These are phyloP conservation scores for Cephus spinipes DNA, from an alignment of 2,888 invertebrate genomes.

Conservation along the genomic window DNA sequence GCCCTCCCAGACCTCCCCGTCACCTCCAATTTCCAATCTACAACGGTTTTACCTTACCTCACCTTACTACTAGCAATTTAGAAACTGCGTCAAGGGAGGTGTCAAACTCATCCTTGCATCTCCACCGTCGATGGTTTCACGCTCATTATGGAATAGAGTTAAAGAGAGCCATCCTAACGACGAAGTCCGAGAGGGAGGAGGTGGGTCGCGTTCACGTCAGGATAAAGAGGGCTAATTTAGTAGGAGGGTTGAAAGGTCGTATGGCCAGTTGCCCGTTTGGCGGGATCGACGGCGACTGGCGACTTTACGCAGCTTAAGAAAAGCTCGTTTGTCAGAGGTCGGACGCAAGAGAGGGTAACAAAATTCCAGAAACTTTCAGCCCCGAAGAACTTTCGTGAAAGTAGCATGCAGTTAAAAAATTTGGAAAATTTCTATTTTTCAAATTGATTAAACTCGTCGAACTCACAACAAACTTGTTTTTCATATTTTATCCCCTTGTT, in stretches of 20 bases:
- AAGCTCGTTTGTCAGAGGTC: not conserved
- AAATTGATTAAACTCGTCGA: not conserved
- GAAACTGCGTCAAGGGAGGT: not conserved
- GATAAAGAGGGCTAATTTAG: not conserved
- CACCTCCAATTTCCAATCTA: not conserved
- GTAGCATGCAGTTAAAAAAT: not conserved
- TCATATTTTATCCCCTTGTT: not conserved
- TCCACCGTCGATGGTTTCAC: not conserved
- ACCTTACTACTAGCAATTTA: not conserved
- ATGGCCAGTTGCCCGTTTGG: not conserved
- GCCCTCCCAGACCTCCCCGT: not conserved
- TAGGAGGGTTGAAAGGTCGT: not conserved
- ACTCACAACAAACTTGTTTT: not conserved
- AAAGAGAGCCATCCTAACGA: not conserved
- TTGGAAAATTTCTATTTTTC: not conserved
- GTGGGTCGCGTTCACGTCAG: not conserved
- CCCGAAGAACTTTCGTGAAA: not conserved
- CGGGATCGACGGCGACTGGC: not conserved
- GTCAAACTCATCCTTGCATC: not conserved
- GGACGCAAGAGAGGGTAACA: not conserved
- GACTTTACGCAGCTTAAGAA: not conserved
- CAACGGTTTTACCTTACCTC: not conserved
- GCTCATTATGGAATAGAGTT: not conserved
- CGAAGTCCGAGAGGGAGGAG: not conserved
- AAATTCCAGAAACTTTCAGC: not conserved